phyloP scores from a whole-genome alignment of 2,888 invertebrate genomes.

The Polymixis flavicincta region DNA sequence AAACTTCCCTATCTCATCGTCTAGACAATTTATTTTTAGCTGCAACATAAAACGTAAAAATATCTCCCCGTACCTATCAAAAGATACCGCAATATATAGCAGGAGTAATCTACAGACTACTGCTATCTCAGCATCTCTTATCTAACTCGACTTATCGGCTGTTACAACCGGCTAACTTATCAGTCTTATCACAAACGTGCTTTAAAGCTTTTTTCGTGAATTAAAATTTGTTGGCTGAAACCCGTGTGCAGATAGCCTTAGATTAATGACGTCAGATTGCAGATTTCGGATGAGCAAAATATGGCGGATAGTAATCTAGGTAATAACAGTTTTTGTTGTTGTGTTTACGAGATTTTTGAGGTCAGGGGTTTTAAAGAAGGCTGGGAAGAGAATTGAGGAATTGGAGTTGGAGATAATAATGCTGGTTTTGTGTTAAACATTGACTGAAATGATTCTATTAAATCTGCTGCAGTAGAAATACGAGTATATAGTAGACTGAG shows the following conservation, averaged over 20 bases:
- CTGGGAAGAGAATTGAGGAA: background rate
- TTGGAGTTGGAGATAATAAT: background rate
- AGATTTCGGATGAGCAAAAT: conserved; percentile 62
- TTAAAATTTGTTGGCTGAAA: conserved; percentile 60
- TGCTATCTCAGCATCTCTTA: conserved; percentile 64
- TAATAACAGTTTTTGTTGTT: conserved; percentile 48
- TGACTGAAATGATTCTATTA: background rate
- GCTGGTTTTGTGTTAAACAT: background rate
- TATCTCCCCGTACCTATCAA: conserved; percentile 47
- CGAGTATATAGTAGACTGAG: background rate
- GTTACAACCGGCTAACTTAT: conserved; percentile 69
- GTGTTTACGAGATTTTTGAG: conserved; percentile 28
- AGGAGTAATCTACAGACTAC: conserved; percentile 62
- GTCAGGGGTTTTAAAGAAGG: conserved; percentile 23
- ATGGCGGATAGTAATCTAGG: conserved; percentile 52
- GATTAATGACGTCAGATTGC: conserved; percentile 66
- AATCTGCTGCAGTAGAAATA: background rate
- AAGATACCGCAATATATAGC: conserved; percentile 51
- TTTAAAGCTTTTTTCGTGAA: conserved; percentile 66
- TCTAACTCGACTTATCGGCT: conserved; percentile 66
- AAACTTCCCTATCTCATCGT: conserved; percentile 39
- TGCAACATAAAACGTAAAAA: conserved; percentile 51
- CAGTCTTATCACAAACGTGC: conserved; percentile 71
- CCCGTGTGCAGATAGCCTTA: conserved; percentile 64
- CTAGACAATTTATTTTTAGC: conserved; percentile 55